Conservation (phyloP, 2,888 invertebrate genomes). For the Laothoe populi region DNA sequence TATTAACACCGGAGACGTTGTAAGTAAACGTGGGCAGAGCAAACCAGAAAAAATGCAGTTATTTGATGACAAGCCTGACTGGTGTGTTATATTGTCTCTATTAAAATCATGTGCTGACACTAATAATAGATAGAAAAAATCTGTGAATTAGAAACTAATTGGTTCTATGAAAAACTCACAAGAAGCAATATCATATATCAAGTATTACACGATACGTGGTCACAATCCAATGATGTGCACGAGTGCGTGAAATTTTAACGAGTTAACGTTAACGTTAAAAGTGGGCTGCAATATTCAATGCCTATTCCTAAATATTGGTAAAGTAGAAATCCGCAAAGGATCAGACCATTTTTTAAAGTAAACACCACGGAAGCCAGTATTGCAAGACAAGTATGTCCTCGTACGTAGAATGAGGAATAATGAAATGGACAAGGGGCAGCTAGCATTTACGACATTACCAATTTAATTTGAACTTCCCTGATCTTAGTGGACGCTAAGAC, state of each 20-base stretch:
- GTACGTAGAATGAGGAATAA: slow-evolving; percentile 57
- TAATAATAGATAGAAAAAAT: no score
- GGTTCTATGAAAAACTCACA: neutral
- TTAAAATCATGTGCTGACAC: neutral
- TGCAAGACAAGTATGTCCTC: slow-evolving; percentile 54
- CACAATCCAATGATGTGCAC: slow-evolving; percentile 55
- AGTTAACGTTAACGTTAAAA: slow-evolving; percentile 51
- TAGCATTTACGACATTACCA: slow-evolving; percentile 58
- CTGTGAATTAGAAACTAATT: neutral
- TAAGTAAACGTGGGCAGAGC: slow-evolving; percentile 5
- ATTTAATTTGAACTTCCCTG: slow-evolving; percentile 64
- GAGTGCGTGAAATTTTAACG: slow-evolving; percentile 65
- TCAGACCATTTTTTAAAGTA: slow-evolving; percentile 25
- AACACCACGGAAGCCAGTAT: slow-evolving; percentile 54
- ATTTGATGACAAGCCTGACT: slow-evolving; percentile 2
- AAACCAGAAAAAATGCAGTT: neutral
- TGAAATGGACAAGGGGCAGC: slow-evolving; percentile 59
- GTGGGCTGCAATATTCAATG: slow-evolving; percentile 32
- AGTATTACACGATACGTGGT: slow-evolving; percentile 47
- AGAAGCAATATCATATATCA: slow-evolving; percentile 31
- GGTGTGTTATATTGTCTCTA: neutral
- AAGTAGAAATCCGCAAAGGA: slow-evolving; percentile 30
- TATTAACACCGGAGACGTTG: slow-evolving; percentile 21
- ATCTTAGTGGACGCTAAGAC: slow-evolving; percentile 40
- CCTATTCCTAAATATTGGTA: slow-evolving; percentile 30